These are phyloP conservation scores for Syrista parreyssii DNA, from an alignment of 2,888 invertebrate species.

Conservation along the genomic window DNA sequence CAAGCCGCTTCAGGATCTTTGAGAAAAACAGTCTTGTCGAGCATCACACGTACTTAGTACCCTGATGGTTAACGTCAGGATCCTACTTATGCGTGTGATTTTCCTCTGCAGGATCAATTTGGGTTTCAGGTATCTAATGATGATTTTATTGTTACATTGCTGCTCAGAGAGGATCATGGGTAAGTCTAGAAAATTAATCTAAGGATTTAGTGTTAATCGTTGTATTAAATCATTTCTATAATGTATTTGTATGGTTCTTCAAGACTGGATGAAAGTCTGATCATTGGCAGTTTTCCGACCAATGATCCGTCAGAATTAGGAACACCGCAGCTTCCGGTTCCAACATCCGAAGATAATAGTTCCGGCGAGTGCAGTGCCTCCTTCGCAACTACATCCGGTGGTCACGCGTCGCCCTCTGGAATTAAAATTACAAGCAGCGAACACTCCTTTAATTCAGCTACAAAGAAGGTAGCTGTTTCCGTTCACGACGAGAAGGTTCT, in stretches of 20 bases:
- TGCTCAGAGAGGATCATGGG: slow-evolving; percentile 74
- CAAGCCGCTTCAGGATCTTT: too few relatives aligned
- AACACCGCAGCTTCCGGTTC: slow-evolving; percentile 34
- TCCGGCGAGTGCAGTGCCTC: slow-evolving; percentile 53
- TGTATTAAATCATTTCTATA: neutral
- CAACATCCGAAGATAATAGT: slow-evolving; percentile 50
- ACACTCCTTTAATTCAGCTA: slow-evolving; percentile 29
- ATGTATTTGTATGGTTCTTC: neutral
- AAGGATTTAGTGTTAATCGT: neutral
- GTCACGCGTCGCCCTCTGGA: slow-evolving; percentile 40
- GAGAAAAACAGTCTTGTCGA: too few relatives aligned
- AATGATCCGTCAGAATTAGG: slow-evolving; percentile 35
- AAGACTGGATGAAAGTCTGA: slow-evolving; percentile 75
- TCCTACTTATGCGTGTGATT: neutral
- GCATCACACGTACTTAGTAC: neutral
- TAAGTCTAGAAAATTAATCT: slow-evolving; percentile 62
- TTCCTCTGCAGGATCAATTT: slow-evolving; percentile 21
- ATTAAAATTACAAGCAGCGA: slow-evolving; percentile 29
- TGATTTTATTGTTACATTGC: slow-evolving; percentile 33
- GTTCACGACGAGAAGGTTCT: slow-evolving; percentile 54
- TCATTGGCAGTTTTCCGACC: slow-evolving; percentile 59
- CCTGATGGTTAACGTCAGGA: neutral
- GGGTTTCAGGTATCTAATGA: slow-evolving; percentile 43
- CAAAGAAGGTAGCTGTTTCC: slow-evolving; percentile 53
- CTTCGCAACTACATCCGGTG: slow-evolving; percentile 46